phyloP scores from a whole-genome alignment of 2,113 vertebrate genomes.

The Cricetomys ansorgei region DNA sequence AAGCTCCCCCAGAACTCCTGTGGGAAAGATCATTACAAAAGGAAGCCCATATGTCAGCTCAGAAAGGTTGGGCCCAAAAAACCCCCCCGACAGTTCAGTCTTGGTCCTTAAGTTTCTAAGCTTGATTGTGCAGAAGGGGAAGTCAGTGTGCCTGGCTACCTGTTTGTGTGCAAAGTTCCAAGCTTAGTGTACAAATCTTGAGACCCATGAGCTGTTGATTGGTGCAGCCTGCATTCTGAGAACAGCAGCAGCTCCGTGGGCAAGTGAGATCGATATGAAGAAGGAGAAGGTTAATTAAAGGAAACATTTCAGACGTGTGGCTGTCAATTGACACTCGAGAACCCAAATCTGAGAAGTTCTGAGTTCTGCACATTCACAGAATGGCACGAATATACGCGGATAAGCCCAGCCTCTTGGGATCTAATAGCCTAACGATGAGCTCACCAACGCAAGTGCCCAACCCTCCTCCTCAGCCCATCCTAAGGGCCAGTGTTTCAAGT shows the following conservation, averaged over 20 bases:
- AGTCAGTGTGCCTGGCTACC: not conserved
- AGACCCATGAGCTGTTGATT: conserved; percentile 52
- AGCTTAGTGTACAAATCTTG: conserved; percentile 2
- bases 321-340: conserved; percentile 55
- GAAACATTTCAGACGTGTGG: conserved; percentile 63
- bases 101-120: conserved; percentile 8
- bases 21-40: not conserved
- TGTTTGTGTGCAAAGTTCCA: conserved; percentile 43
- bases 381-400: conserved; percentile 23
- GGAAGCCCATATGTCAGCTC: not conserved
- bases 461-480: not conserved
- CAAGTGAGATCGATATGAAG: conserved; percentile 75
- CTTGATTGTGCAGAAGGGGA: not conserved
- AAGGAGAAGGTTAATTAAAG: conserved; percentile 77
- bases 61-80: not conserved
- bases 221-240: conserved; percentile 64
- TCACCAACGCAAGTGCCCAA: not conserved
- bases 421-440: not conserved
- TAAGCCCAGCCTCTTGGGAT: not conserved
- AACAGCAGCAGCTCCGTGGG: conserved; percentile 70
- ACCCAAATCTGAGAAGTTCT: conserved; percentile 27
- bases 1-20: not conserved
- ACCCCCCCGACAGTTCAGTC: not conserved
- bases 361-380: conserved; percentile 47
- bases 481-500: not conserved